Evolutionary conservation across 1,140 invertebrate genomes (phyloP).

Genomic region (Heliconius hewitsoni): DNA sequence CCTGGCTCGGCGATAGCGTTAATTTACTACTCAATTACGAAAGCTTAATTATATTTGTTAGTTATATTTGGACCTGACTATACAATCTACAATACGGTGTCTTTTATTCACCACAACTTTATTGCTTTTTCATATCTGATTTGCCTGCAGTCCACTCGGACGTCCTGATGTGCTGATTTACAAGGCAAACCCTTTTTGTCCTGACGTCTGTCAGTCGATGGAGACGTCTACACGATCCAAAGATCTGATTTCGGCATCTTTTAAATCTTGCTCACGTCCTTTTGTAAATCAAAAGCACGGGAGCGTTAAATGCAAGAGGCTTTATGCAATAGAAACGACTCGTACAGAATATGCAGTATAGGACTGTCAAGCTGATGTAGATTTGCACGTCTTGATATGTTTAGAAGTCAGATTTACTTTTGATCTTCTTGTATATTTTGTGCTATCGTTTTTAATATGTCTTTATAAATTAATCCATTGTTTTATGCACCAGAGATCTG

Average conservation of each 20-base stretch:
- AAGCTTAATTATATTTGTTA: background rate
- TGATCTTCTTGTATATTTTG: background rate
- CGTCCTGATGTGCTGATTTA: slow-evolving; percentile 64
- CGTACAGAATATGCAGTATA: slow-evolving; percentile 17
- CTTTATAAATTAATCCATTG: slow-evolving; percentile 1
- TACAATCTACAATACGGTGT: background rate
- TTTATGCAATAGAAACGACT: slow-evolving; percentile 31
- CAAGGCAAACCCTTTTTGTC: slow-evolving; percentile 65
- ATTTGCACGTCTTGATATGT: slow-evolving; percentile 20
- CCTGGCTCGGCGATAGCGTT: background rate
- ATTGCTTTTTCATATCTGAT: slow-evolving; percentile 53
- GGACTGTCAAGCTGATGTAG: slow-evolving; percentile 22
- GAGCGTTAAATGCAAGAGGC: slow-evolving; percentile 38
- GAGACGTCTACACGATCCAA: slow-evolving; percentile 57
- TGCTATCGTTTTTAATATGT: slow-evolving; percentile 1
- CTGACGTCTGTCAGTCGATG: slow-evolving; percentile 58
- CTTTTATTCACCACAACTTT: slow-evolving; percentile 37
- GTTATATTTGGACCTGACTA: background rate
- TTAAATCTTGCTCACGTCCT: slow-evolving; percentile 39
- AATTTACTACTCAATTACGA: background rate
- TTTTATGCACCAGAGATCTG: background rate
- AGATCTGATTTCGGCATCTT: slow-evolving; percentile 71
- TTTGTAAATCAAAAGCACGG: slow-evolving; percentile 46
- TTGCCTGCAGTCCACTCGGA: slow-evolving; percentile 47
- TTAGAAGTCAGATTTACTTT: slow-evolving; percentile 4